A percentile compares a stretch with the other conserved stretches of the same genome.
Evolutionary conservation across 2,888 invertebrate species (phyloP).

Genomic region (Thecocarcelia acutangulata): DNA sequence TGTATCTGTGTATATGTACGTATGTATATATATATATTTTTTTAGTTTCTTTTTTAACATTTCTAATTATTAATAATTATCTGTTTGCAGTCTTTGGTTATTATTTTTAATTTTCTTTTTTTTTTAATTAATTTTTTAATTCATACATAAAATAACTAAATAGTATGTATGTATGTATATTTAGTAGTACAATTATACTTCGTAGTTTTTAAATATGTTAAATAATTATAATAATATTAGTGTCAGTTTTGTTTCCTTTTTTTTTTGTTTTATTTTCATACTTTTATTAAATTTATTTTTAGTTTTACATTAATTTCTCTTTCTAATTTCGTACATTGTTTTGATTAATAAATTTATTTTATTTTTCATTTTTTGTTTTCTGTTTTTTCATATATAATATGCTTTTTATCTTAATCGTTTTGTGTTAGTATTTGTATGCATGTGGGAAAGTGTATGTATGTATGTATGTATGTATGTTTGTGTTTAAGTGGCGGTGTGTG

Average conservation of each 20-base stretch:
- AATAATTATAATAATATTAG: slow-evolving; percentile 39
- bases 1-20: slow-evolving; percentile 36
- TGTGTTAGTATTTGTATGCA: slow-evolving; percentile 16
- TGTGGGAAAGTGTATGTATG: neutral
- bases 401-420: slow-evolving; percentile 47
- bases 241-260: slow-evolving; percentile 53
- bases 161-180: slow-evolving; percentile 46
- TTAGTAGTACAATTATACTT: slow-evolving; percentile 53
- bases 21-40: slow-evolving; percentile 61
- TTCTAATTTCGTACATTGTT: slow-evolving; percentile 42
- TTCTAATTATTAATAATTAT: slow-evolving; percentile 82
- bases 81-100: slow-evolving; percentile 83
- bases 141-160: slow-evolving; percentile 69
- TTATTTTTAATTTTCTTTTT: slow-evolving; percentile 75
- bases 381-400: slow-evolving; percentile 4
- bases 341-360: slow-evolving; percentile 29
- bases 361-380: slow-evolving; percentile 9
- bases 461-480: slow-evolving; percentile 15
- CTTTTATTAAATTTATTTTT: slow-evolving; percentile 40
- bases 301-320: slow-evolving; percentile 49
- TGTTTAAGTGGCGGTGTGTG: slow-evolving; percentile 25
- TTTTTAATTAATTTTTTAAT: slow-evolving; percentile 63
- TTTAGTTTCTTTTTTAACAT: slow-evolving; percentile 75
- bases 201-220: slow-evolving; percentile 24
- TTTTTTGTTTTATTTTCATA: slow-evolving; percentile 24